Evolutionary conservation across 1,140 invertebrate species (phyloP), one percentile per base, ranked within the genome.

Genomic region (Pseudomyrmex flavicornis): DNA sequence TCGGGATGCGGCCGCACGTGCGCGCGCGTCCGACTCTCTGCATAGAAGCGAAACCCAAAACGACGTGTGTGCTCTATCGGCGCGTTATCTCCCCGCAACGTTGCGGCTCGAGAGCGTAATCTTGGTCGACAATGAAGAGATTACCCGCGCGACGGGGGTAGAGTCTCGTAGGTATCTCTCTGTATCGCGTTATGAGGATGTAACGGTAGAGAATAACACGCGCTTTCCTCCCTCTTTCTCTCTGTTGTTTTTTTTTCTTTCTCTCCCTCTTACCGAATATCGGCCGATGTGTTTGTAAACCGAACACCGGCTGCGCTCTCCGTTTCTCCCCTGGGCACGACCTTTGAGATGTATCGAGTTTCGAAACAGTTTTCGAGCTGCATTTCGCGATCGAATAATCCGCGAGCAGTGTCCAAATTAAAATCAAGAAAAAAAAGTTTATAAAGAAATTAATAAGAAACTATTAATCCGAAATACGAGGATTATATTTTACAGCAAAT

Each of bases 11-110:
- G 56, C 79, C 80, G 90, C 91, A 92, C 89, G 90, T 88, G 84
- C 84, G 73, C 83, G 26, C 35, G 35, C 35, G 69, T 72, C 76
- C 65, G 68, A 74, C 35, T 35, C 35, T 35, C 35, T 35, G 50
- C 77, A 70, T 72, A 79, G 65, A 83, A 70, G 85, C 66, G 90
- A 92, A 91, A 92, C 88, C 90, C 87, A 91, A 92, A 92, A 92
- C 91, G 90, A 87, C 86, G 90, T 87, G 91, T 92, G 91, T 92
- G 92, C 92, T 85, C 86, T 92, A 92, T 92, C 92, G 87, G 61
- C 69, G 77, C 83, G 86, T 91, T 90, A 92, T 92, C 92, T 92
- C 52, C 58, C 76, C 44, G 59, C 58, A 2, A n/a, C 75, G 61
- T 63, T 48, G 50, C 72, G 77, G 54, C 58, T 80, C 69, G 61